Evolutionary conservation across 2,888 invertebrate species (phyloP).

Genomic region (Parnassius apollo): DNA sequence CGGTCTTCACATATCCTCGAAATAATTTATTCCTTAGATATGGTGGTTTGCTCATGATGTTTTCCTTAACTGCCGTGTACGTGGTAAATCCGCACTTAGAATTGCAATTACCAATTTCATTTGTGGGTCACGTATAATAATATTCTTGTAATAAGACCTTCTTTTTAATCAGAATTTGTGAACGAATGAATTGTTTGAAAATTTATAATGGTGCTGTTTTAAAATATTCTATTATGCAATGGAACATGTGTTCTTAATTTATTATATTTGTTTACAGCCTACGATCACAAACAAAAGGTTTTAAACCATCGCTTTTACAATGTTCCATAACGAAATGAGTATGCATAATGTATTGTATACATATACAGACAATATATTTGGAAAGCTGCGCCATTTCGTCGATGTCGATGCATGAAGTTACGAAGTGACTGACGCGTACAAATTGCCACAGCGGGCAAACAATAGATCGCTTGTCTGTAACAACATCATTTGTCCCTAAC

Average conservation of each 20-base stretch:
- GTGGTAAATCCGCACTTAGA: too few relatives aligned
- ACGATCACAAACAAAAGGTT: constrained; percentile 59
- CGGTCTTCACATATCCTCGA: too few relatives aligned
- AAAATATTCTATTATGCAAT: constrained; percentile 4
- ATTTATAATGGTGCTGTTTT: too few relatives aligned
- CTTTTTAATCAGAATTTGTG: too few relatives aligned
- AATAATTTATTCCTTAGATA: too few relatives aligned
- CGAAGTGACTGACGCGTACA: constrained; percentile 67
- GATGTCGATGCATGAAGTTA: constrained; percentile 54
- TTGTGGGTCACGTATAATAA: too few relatives aligned
- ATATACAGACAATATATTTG: constrained; percentile 16
- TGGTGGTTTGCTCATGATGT: too few relatives aligned
- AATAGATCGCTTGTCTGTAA: constrained; percentile 71
- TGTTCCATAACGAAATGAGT: constrained; percentile 27
- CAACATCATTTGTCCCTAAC: constrained; percentile 77
- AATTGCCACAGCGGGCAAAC: constrained; percentile 62
- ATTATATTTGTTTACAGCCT: constrained; percentile 58
- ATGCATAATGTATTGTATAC: constrained; percentile 25
- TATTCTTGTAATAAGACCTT: too few relatives aligned
- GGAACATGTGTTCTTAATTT: constrained; percentile 34
- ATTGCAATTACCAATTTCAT: too few relatives aligned
- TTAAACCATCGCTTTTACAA: constrained; percentile 42
- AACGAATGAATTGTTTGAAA: too few relatives aligned
- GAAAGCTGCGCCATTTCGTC: constrained; percentile 29
- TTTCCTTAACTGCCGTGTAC: too few relatives aligned